Conservation (phyloP, 2,113 vertebrate species). For the Heterochromis multidens region DNA sequence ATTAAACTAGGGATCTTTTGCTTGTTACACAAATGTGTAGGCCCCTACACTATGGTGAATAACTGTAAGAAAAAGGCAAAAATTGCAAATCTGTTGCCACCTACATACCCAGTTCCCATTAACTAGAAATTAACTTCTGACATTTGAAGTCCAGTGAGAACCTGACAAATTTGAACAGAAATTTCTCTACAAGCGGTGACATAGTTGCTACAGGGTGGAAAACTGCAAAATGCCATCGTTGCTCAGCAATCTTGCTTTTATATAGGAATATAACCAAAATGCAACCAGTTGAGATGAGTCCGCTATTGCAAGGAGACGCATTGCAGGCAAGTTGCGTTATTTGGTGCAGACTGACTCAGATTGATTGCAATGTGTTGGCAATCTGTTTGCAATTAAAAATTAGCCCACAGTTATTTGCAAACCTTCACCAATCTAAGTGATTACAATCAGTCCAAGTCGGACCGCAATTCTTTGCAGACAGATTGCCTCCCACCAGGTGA, state of each 20-base stretch:
- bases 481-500: too few species aligned
- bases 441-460: too few species aligned
- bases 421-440: too few species aligned
- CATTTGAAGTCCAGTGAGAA: neutral
- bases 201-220: neutral
- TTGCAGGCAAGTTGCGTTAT: neutral
- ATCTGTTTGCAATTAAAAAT: too few species aligned
- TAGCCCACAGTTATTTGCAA: too few species aligned
- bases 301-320: neutral
- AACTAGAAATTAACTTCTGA: neutral
- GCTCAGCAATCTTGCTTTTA: neutral
- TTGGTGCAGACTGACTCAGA: too few species aligned
- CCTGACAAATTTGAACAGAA: neutral
- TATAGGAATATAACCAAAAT: neutral
- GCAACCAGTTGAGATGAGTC: neutral
- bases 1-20: neutral
- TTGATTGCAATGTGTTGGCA: too few species aligned
- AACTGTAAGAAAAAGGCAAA: neutral
- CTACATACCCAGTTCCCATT: neutral
- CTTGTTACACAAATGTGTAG: neutral
- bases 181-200: neutral
- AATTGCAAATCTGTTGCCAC: neutral
- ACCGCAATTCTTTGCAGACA: too few species aligned
- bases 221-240: neutral
- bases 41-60: neutral